Evolutionary conservation across 1,140 invertebrate genomes (phyloP).

Genomic region (Lordiphosa collinella): DNA sequence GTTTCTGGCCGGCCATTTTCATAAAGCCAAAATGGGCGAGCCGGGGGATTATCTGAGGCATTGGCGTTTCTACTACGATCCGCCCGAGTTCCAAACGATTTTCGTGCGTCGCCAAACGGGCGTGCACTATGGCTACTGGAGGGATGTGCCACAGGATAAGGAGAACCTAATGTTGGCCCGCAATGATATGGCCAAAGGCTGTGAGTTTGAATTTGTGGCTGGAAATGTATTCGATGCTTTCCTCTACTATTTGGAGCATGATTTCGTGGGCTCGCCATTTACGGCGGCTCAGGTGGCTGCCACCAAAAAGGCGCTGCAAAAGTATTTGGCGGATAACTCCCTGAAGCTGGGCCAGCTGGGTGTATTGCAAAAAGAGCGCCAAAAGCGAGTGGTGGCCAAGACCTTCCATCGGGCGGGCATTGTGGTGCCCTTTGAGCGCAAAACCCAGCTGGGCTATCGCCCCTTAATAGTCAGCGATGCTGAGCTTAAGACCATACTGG

Average conservation of each 20-base stretch:
- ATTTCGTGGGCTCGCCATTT: conserved; percentile 85
- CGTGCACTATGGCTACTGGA: conserved; percentile 93
- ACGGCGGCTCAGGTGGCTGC: conserved; percentile 82
- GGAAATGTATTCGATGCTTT: conserved; percentile 93
- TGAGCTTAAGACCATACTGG: conserved; percentile 88
- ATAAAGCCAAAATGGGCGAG: conserved; percentile 81
- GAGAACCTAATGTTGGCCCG: conserved; percentile 88
- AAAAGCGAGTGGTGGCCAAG: conserved; percentile 86
- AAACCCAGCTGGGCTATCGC: conserved; percentile 90
- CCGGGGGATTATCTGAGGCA: conserved; percentile 87
- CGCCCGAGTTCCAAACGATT: conserved; percentile 94
- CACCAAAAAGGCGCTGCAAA: conserved; percentile 83
- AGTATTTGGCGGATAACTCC: conserved; percentile 84
- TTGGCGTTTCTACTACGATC: conserved; percentile 96
- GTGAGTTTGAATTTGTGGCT: conserved; percentile 85
- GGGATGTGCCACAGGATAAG: conserved; percentile 88
- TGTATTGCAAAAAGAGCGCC: conserved; percentile 80
- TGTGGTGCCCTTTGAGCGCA: conserved; percentile 91
- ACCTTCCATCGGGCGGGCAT: conserved; percentile 93
- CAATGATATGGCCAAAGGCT: conserved; percentile 86
- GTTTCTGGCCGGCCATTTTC: conserved; percentile 86
- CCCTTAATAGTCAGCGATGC: conserved; percentile 87
- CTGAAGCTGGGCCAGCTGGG: conserved; percentile 76
- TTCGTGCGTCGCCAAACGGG: conserved; percentile 84
- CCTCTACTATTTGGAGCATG: conserved; percentile 83